These are phyloP conservation scores for Myiothlypis chrysogaster DNA, from an alignment of 2,797 vertebrate species.

Conservation along the genomic window DNA sequence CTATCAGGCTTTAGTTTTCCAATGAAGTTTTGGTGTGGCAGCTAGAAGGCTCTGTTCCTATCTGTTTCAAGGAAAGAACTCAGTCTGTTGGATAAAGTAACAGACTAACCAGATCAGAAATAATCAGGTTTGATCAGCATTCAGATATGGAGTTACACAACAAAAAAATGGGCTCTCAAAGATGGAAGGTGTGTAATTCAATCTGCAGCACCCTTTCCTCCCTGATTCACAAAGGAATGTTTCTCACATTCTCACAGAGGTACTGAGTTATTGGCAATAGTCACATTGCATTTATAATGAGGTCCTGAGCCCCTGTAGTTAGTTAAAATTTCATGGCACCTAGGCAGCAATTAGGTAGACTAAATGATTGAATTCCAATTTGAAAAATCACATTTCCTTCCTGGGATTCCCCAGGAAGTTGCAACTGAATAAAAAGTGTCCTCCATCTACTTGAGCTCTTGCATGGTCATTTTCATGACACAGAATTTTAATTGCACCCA, in stretches of 20 bases:
- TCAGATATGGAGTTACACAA: neutral
- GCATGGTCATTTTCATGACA: neutral
- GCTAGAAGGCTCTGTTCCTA: neutral
- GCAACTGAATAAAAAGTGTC: neutral
- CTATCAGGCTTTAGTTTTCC: neutral
- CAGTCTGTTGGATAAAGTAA: neutral
- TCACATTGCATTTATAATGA: neutral
- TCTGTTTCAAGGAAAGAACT: neutral
- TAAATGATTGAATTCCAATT: neutral
- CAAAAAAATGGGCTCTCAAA: neutral
- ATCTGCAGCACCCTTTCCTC: neutral
- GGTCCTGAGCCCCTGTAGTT: neutral
- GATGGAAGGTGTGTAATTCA: neutral
- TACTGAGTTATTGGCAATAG: neutral
- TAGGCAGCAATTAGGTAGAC: neutral
- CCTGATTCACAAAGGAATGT: neutral
- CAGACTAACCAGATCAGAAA: neutral
- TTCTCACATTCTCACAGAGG: neutral
- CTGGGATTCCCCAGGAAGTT: constrained; percentile 24
- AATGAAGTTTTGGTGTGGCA: neutral
- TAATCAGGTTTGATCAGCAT: neutral
- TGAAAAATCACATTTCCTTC: constrained; percentile 15
- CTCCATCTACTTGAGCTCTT: neutral
- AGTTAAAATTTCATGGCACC: neutral
- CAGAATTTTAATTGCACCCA: neutral